These are phyloP conservation scores for Styela clava DNA, from an alignment of 23 tunicate genomes.

Conservation along the genomic window DNA sequence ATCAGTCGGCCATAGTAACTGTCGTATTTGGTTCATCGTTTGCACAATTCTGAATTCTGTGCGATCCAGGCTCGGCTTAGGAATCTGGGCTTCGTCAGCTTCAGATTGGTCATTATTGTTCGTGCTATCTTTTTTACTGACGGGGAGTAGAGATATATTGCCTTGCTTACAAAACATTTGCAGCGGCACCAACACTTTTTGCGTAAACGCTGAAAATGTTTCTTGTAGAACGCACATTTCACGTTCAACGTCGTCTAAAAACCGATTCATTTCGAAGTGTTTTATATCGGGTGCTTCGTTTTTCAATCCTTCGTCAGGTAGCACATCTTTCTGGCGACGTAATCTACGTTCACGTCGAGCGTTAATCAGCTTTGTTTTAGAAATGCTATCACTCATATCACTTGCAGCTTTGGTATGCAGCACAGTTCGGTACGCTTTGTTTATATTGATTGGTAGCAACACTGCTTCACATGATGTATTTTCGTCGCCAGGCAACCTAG, in stretches of 20 bases:
- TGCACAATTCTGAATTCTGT: slow-evolving; percentile 59
- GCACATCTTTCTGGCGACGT: slow-evolving; percentile 6
- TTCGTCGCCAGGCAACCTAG: not conserved
- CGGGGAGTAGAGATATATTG: not conserved
- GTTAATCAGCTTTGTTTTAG: not conserved
- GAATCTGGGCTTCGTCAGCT: not conserved
- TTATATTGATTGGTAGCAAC: slow-evolving; percentile 3
- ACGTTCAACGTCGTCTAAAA: slow-evolving; percentile 48
- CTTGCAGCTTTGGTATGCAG: not conserved
- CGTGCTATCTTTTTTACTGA: not conserved
- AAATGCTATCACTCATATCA: not conserved
- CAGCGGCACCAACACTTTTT: slow-evolving; percentile 59
- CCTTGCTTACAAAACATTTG: slow-evolving; percentile 76
- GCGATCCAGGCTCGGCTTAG: not conserved
- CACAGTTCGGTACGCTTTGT: not conserved
- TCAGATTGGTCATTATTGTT: not conserved
- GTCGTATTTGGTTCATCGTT: slow-evolving; percentile 49
- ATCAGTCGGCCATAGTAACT: slow-evolving; percentile 58
- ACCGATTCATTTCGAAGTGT: slow-evolving; percentile 31
- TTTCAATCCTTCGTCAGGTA: not conserved
- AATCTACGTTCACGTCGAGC: slow-evolving; percentile 10
- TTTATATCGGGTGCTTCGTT: slow-evolving; percentile 15
- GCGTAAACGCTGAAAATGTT: slow-evolving; percentile 57
- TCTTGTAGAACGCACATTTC: slow-evolving; percentile 39
- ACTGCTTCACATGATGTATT: slow-evolving; percentile 2